Percentiles rank a stretch among this genome's conserved stretches.
Evolutionary conservation across 2,888 invertebrate species (phyloP).

Genomic region (Diarsia mendica): DNA sequence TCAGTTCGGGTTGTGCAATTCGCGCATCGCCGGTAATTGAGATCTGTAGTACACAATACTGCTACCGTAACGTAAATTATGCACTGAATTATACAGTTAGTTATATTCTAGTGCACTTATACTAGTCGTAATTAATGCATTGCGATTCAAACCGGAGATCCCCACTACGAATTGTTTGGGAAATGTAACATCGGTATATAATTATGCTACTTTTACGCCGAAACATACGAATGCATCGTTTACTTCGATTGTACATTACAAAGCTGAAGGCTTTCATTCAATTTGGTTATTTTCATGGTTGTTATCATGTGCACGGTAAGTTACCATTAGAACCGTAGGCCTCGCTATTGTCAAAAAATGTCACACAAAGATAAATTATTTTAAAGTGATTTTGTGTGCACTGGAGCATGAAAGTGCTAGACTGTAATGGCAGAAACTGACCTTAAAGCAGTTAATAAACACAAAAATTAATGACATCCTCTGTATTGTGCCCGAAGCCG

Average conservation of each 20-base stretch:
- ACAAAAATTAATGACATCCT: conserved; percentile 64
- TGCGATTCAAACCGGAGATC: conserved; percentile 44
- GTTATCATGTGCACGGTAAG: background rate
- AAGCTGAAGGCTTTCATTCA: background rate
- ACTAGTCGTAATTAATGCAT: conserved; percentile 38
- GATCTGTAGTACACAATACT: conserved; percentile 64
- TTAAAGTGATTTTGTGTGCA: conserved; percentile 35
- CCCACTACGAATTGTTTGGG: conserved; percentile 41
- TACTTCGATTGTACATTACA: conserved; percentile 15
- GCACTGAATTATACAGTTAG: conserved; percentile 53
- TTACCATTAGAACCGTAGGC: background rate
- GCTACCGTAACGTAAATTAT: conserved; percentile 54
- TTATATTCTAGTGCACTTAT: conserved; percentile 50
- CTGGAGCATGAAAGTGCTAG: conserved; percentile 46
- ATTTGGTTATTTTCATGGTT: conserved; percentile 8
- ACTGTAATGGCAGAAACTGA: conserved; percentile 51
- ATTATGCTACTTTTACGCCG: background rate
- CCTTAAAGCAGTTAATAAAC: conserved; percentile 53
- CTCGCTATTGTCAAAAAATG: conserved; percentile 29
- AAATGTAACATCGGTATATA: conserved; percentile 29
- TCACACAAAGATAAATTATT: conserved; percentile 36
- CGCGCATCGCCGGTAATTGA: conserved; percentile 77
- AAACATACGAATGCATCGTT: background rate
- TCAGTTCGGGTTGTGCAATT: conserved; percentile 81
- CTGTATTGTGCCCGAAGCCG: conserved; percentile 54